phyloP scores from a whole-genome alignment of 1,140 invertebrate species.

The Proales similis region DNA sequence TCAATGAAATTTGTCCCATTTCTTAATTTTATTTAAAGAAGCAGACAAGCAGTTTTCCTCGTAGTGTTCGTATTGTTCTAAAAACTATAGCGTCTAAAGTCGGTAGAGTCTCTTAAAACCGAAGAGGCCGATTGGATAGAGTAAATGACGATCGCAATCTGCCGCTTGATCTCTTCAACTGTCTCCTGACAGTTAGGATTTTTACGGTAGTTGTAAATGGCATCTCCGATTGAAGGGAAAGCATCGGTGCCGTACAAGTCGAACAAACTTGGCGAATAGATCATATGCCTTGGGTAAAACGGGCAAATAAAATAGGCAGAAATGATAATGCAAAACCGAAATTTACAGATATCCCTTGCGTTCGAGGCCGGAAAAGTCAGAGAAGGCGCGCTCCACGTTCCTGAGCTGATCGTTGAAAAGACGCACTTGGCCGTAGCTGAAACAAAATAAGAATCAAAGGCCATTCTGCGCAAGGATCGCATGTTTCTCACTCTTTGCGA shows the following conservation, averaged over 20 bases:
- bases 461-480: too few relatives aligned
- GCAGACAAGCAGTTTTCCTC: too few relatives aligned
- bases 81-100: conserved; percentile 28
- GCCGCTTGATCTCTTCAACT: conserved; percentile 19
- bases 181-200: not conserved
- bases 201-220: conserved; percentile 26
- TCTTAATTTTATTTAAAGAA: too few relatives aligned
- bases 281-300: conserved; percentile 34
- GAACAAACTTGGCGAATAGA: conserved; percentile 30
- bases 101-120: conserved; percentile 24
- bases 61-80: too few relatives aligned
- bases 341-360: conserved; percentile 1
- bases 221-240: conserved; percentile 28
- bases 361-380: conserved; percentile 2
- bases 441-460: too few relatives aligned
- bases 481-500: not conserved
- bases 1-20: too few relatives aligned
- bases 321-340: not conserved
- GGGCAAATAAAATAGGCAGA: not conserved
- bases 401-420: conserved; percentile 32
- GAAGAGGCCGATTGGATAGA: conserved; percentile 19
- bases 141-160: conserved; percentile 33
- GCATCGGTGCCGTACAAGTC: conserved; percentile 27
- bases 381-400: conserved; percentile 27
- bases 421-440: conserved; percentile 1